phyloP scores from a whole-genome alignment of 2,888 invertebrate genomes.

The Lasioglossum figueresi region DNA sequence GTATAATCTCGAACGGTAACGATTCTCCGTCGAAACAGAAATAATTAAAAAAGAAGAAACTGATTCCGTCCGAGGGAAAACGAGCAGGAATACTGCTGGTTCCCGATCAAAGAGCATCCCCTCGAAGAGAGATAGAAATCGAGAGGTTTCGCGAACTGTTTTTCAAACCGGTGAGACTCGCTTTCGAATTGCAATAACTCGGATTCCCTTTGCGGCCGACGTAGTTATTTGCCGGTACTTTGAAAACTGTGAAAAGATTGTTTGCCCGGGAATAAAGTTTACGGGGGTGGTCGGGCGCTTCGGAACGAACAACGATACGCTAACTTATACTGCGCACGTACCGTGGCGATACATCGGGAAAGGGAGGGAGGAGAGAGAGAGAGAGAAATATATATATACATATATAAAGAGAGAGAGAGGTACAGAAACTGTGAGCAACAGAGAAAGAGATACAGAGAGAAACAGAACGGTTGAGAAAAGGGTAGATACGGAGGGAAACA shows the following conservation, averaged over 20 bases:
- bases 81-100: neutral
- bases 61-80: neutral
- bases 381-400: too few species aligned
- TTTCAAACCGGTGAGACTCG: neutral
- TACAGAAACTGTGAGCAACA: neutral
- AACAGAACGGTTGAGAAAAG: neutral
- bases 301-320: conserved; percentile 18
- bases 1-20: neutral
- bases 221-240: conserved; percentile 16
- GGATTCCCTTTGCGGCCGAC: neutral
- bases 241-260: conserved; percentile 25
- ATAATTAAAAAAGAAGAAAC: neutral
- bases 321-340: conserved; percentile 18
- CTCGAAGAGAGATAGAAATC: neutral
- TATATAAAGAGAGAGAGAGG: neutral
- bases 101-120: neutral
- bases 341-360: neutral
- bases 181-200: conserved; percentile 6
- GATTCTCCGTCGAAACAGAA: neutral
- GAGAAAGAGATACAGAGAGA: neutral
- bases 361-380: neutral
- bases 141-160: neutral
- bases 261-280: conserved; percentile 32
- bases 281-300: neutral
- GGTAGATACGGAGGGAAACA: neutral